Percentiles rank a stretch among this genome's conserved stretches.
phyloP scores from a whole-genome alignment of 2,888 invertebrate species.

The Drosophila kuntzei region DNA sequence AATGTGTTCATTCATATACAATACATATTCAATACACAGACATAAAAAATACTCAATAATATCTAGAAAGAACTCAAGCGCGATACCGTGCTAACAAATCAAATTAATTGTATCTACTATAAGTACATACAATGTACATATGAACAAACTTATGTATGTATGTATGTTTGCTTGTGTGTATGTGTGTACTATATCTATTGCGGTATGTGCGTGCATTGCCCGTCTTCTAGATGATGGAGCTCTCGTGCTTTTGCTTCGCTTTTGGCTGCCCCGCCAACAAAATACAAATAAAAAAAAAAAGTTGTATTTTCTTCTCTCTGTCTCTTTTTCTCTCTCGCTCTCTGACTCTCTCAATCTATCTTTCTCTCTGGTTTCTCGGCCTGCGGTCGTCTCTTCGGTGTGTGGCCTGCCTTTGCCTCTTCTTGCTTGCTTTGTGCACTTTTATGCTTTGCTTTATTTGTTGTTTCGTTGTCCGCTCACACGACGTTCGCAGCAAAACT shows the following conservation, averaged over 20 bases:
- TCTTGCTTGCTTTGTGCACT: slow-evolving; percentile 74
- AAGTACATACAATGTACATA: slow-evolving; percentile 23
- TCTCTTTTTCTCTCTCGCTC: slow-evolving; percentile 20
- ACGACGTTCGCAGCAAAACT: slow-evolving; percentile 50
- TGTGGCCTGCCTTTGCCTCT: slow-evolving; percentile 50
- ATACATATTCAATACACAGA: slow-evolving; percentile 2
- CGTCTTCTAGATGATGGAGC: slow-evolving; percentile 71
- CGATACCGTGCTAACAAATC: slow-evolving; percentile 60
- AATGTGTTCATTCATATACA: slow-evolving; percentile 1
- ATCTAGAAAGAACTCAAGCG: slow-evolving; percentile 33
- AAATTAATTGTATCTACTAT: slow-evolving; percentile 64
- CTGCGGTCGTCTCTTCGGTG: slow-evolving; percentile 46
- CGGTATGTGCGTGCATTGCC: slow-evolving; percentile 67
- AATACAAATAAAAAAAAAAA: slow-evolving; percentile 50
- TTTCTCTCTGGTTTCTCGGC: slow-evolving; percentile 41
- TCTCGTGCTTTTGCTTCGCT: slow-evolving; percentile 55
- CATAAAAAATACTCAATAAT: slow-evolving; percentile 12
- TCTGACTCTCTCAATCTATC: slow-evolving; percentile 31
- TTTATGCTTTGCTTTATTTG: slow-evolving; percentile 76
- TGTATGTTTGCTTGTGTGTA: slow-evolving; percentile 4
- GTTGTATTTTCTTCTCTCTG: slow-evolving; percentile 66
- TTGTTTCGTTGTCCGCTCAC: slow-evolving; percentile 65
- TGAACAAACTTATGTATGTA: not conserved
- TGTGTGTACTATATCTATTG: slow-evolving; percentile 45
- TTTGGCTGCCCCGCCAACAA: slow-evolving; percentile 64